Evolutionary conservation across 1,140 invertebrate genomes (phyloP).

Genomic region (Stenopsyche tienmushanensis): DNA sequence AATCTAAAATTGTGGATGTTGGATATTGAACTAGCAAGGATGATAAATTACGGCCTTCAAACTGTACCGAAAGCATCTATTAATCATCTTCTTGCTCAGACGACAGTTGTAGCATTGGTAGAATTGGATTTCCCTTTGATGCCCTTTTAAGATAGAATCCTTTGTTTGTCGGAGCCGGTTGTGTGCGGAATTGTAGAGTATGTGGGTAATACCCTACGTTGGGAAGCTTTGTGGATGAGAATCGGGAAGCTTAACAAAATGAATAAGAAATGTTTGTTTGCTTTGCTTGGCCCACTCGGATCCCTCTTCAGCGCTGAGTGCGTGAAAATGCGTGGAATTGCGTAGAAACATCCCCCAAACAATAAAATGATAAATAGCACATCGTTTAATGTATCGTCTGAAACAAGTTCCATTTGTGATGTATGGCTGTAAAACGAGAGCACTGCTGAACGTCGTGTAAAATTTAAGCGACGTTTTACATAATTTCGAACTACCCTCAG

Average conservation of each 20-base stretch:
- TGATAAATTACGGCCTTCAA: slow-evolving; percentile 27
- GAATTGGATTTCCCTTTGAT: slow-evolving; percentile 27
- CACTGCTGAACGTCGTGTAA: too few relatives aligned
- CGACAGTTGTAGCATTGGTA: slow-evolving; percentile 22
- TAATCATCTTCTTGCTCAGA: slow-evolving; percentile 27
- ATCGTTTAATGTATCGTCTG: too few relatives aligned
- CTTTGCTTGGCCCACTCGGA: too few relatives aligned
- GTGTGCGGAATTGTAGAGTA: not conserved
- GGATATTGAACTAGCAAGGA: slow-evolving; percentile 1
- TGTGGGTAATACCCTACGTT: not conserved
- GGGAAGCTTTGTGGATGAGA: not conserved
- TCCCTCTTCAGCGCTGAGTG: too few relatives aligned
- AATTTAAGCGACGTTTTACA: too few relatives aligned
- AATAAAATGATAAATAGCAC: too few relatives aligned
- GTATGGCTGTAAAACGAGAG: too few relatives aligned
- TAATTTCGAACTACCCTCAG: too few relatives aligned
- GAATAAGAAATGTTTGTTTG: not conserved
- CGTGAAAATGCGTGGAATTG: too few relatives aligned
- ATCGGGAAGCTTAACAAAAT: not conserved
- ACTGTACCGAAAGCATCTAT: slow-evolving; percentile 10
- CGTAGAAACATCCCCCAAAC: too few relatives aligned
- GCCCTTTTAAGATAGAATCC: slow-evolving; percentile 5
- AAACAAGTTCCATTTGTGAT: too few relatives aligned
- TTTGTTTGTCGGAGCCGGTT: slow-evolving; percentile 10
- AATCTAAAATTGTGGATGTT: not conserved